Base-by-base conservation (phyloP, 2,113 vertebrate species). In the Scomber colias region DNA sequence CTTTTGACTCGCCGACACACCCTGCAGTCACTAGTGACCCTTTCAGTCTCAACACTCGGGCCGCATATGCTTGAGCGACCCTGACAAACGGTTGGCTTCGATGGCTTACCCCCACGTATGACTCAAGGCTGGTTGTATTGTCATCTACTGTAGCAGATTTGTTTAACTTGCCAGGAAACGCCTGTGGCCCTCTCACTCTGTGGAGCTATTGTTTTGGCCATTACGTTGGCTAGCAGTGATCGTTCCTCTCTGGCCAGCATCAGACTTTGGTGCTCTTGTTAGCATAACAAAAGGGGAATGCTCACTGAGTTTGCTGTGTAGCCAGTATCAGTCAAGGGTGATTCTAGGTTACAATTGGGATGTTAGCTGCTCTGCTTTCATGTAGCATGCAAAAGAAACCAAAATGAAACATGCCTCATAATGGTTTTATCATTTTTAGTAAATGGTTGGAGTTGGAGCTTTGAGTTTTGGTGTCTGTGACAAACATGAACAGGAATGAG, bases 11-110 rank as follows among this genome's bases (percentile, higher is more conserved):
- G 19, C 54, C 30, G 49, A 55, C 67, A 27, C 60, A 7, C 59
- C 65, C 75, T 45, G 54, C 83, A 82, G 78, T 75, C 16, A 48
- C 24, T 19, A 51, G 30, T 57, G 50, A 73, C 35, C 57, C 56
- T 40, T 17, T 16, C n/a, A 59, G 19, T 53, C 57, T 24, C 49
- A 55, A 48, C 71, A 17, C 50, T 49, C 60, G 3, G 45, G 11
- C 57, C 24, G 46, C 86, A 83, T 83, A 80, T 77, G 84, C 79
- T 77, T 19, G 31, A 82, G 70, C 10, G 21, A 53, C 30, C 81
- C 49, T 21, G 49, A 79, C 45, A 66, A 75, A 40, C 31, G 2
- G 19, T 14, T 10, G 6, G 24, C 71, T 35, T 30, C 35, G 10
- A 4, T 19, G 15, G 9, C 17, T 31, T 12, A 8, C 30, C 5